Base-by-base conservation (phyloP, 2,888 invertebrate species). In the Unio delphinus region DNA sequence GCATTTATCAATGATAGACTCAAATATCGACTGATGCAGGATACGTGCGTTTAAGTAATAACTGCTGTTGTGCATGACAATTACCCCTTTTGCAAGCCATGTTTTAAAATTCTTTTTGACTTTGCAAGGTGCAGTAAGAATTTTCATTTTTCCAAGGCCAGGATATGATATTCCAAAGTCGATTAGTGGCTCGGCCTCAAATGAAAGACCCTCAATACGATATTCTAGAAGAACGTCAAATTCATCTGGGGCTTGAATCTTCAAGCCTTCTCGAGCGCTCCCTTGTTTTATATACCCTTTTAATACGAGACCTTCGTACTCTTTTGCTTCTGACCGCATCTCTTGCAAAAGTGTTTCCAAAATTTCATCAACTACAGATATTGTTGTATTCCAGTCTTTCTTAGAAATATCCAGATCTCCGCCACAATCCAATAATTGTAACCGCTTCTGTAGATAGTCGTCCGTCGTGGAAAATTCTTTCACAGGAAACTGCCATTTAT, bases 181-280 rank as follows among this genome's bases (percentile, higher is more conserved):
- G 8, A 45, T 15, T 11, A 15, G 45, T 45, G 45, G 45, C 45
- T 15, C 15, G 11, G 11, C 11, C 11, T 30, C 60, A 11, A 69
- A 28, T 3, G 59, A 18, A 18, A 76, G 56, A 5, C 74, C 74
- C 55, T 72, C 64, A 55, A 76, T 64, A 20, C 61, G 68, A 61
- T 72, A 79, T 55, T 70, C 69, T 11, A 79, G 64, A 54, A 72
- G 45, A 11, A 65, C 65, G 65, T 79, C 79, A 67, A 76, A 79
- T 59, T 79, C 79, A 55, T 79, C 71, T 0, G 76, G 71, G 17
- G 59, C 55, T 6, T 67, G 60, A 55, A 76, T 69, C 60, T 79
- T 79, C 23, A 79, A 68, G 54, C 79, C 76, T 26, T 79, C 75
- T 28, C 76, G 61, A 26, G 76, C 59, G 34, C 76, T 76, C n/a